Evolutionary conservation across 2,797 vertebrate genomes (phyloP), one percentile per base, ranked within the genome.

Genomic region (Enteromius fasciolatus): DNA sequence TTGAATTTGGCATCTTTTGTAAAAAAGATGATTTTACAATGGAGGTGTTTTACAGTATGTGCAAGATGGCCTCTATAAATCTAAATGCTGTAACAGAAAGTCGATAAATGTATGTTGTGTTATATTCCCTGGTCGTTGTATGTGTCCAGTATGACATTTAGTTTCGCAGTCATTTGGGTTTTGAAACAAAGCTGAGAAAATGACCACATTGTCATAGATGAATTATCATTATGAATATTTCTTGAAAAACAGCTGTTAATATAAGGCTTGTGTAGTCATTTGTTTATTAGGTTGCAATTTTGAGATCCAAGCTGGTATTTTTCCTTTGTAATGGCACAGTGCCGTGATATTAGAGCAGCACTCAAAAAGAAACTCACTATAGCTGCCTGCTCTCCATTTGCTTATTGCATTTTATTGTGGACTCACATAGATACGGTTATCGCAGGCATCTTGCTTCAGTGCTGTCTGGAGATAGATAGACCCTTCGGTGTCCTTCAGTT

Each of bases 381-480:
- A 67, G 64, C 64, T 11, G 18, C 31, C 9, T 67, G 20, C 33
- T 17, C 1, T 67, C 28, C 15, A 33, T 64, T 64, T 64, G 14
- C 59, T 63, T 63, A 31, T 31, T 63, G 28, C 61, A 18, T 64
- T 64, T 31, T 33, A 17, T 31, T 9, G 61, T 64, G 61, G 15
- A 9, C 61, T 64, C 25, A 1, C 17, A 64, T 33, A 17, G 61
- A 63, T 86, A 85, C 77, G 12, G 87, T 87, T 74, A 70, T 84
- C 83, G 87, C 88, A 4, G 15, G 31, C 52, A 68, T 52, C 12
- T 11, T 48, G 20, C 39, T 78, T 78, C 9, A 23, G 14, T 46
- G n/a, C 5, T 46, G 15, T 50, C 41, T 31, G 25, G 59, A 28
- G 23, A 66, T 50, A 33, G 63, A 48, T 64, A 33, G 5, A 78